Percentiles rank a stretch among this genome's conserved stretches.
Conservation (phyloP, 1,140 invertebrate species). For the Formica exsecta region DNA sequence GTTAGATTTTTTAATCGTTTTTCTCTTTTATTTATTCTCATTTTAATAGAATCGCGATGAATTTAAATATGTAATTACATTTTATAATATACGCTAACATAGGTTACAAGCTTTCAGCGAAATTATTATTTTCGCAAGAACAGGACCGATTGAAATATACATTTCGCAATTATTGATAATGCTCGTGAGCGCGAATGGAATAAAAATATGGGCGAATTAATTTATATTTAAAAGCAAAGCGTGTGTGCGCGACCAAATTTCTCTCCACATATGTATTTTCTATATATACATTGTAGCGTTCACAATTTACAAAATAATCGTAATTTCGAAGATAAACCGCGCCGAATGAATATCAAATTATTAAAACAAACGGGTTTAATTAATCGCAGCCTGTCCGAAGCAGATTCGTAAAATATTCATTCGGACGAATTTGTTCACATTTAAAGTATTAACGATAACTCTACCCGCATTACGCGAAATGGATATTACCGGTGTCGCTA, state of each 20-base stretch:
- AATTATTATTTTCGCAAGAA: conserved; percentile 64
- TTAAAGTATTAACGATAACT: conserved; percentile 61
- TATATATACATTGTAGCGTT: conserved; percentile 45
- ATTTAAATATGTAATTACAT: conserved; percentile 50
- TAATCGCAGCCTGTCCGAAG: conserved; percentile 58
- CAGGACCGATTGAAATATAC: conserved; percentile 59
- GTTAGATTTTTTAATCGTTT: conserved; percentile 49
- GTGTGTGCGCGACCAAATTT: conserved; percentile 40
- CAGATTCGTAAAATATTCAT: conserved; percentile 57
- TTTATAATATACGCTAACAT: conserved; percentile 30
- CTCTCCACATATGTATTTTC: conserved; percentile 41
- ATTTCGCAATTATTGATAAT: conserved; percentile 65
- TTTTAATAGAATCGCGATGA: conserved; percentile 16
- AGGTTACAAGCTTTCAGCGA: conserved; percentile 44
- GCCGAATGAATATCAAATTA: conserved; percentile 61
- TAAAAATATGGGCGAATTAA: conserved; percentile 61
- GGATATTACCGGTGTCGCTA: conserved; percentile 40
- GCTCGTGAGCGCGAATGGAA: conserved; percentile 59
- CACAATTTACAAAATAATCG: conserved; percentile 63
- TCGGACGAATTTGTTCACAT: conserved; percentile 49
- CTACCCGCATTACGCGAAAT: conserved; percentile 41
- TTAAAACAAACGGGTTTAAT: conserved; percentile 65
- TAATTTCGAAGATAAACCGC: conserved; percentile 64
- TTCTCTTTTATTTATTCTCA: not conserved
- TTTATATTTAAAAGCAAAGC: conserved; percentile 59